A percentile compares a stretch with the other conserved stretches of the same genome.
Conservation (phyloP, 2,113 vertebrate species). For the Prolemur simus region DNA sequence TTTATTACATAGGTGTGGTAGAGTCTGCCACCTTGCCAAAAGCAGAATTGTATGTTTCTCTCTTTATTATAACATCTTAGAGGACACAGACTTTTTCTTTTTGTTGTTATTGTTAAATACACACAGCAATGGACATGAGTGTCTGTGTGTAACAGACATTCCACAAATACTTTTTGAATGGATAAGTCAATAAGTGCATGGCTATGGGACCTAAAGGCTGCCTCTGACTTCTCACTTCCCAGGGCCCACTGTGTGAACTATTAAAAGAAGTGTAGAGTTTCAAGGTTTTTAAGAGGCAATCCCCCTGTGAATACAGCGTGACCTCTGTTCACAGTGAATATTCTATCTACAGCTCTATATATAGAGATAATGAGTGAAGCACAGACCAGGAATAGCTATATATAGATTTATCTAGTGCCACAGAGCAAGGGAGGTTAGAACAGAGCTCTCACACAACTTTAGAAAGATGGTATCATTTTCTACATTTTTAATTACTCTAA, state of each 20-base stretch:
- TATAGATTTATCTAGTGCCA: constrained; percentile 49
- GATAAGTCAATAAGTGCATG: neutral
- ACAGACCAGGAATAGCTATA: neutral
- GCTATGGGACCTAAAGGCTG: neutral
- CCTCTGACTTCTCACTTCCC: neutral
- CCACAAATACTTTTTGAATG: neutral
- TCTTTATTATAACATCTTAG: neutral
- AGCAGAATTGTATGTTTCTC: neutral
- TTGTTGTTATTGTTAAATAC: neutral
- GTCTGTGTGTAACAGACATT: neutral
- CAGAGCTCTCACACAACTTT: constrained; percentile 3
- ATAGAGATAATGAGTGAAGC: constrained; percentile 60
- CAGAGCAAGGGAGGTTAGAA: constrained; percentile 16
- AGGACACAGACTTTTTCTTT: neutral
- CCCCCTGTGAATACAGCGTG: constrained; percentile 14
- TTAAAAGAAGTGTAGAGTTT: constrained; percentile 52
- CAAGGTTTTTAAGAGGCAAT: neutral
- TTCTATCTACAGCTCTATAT: constrained; percentile 63
- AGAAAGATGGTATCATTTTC: constrained; percentile 19
- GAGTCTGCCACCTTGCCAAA: neutral
- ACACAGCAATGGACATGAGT: neutral
- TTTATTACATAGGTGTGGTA: neutral
- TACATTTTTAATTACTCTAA: constrained; percentile 63
- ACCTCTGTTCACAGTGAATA: constrained; percentile 52
- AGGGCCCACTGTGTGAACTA: constrained; percentile 3